Evolutionary conservation across 2,888 invertebrate species (phyloP), one percentile per base, ranked within the genome.

Genomic region (Stramonita haemastoma): DNA sequence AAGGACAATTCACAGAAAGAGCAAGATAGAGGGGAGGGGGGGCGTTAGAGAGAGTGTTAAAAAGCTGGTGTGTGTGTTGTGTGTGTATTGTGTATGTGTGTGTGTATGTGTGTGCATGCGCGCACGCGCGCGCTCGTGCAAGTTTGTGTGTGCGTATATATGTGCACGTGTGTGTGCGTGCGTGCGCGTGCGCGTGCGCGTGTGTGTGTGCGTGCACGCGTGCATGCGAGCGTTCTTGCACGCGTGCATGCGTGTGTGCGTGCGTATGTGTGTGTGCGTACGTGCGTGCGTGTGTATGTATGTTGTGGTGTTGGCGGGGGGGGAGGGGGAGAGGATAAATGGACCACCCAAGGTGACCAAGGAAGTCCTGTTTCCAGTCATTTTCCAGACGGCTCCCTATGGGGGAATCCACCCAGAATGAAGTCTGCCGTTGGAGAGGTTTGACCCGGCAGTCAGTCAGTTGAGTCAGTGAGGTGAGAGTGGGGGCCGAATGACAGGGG

Each of bases 21-120:
- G 8, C 46, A 46, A 46, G 46, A 46, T 46, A n/a, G 5, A 11
- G 13, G n/a, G 5, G 77, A 29, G 77, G 5, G 77, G 6, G 73
- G 6, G 73, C 6, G 73, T 19, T 15, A 29, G 77, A 29, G 77
- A 29, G 77, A 29, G 77, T n/a, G 29, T 73, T 15, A 22, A n/a
- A 4, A n/a, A 4, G 29, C n/a, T 22, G 26, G 77, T 77, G 77
- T 77, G 77, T 77, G 29, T 26, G 73, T 73, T 6, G 13, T 15
- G 13, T n/a, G n/a, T n/a, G n/a, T n/a, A n/a, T n/a, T n/a, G n/a
- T n/a, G n/a, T n/a, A n/a, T n/a, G n/a, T n/a, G 32, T 66, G 77
- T 87, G 77, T 87, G 36, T 87, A 77, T 29, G 66, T 87, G 77
- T 66, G 77, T 87, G 77, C 29, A 46, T 87, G 36, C 29, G 77